Evolutionary conservation across 2,888 invertebrate genomes (phyloP), one percentile per base, ranked within the genome.

Genomic region (Candidula unifasciata): DNA sequence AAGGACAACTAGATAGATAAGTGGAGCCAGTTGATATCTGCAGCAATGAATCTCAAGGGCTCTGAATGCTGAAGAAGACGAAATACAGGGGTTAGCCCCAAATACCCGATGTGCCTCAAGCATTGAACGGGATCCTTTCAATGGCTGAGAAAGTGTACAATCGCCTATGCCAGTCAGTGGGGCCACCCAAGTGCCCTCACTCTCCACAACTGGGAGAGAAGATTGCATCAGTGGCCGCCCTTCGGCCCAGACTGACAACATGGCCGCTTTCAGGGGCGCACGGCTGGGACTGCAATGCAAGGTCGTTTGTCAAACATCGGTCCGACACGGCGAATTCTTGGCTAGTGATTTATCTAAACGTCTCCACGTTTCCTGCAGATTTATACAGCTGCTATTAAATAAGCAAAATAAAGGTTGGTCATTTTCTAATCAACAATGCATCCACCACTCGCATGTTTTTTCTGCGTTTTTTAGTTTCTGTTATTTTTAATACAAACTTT

Each of bases 211-310:
- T 44, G 13, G 44, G 44, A 44, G 44, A 44, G 8, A 44, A 44
- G 44, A 44, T 44, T 44, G 44, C 44, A 44, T 10, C 44, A 44
- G 44, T 44, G 13, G 13, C 81, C 60, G 81, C 64, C 35, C 27
- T 82, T 82, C 76, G 73, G 35, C 44, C 2, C 44, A 21, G 8
- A 44, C 33, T 10, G 35, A 16, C 80, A 83, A 85, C 79, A 88
- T 88, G 88, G 87, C 88, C 57, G 87, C 88, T 3, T 64, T 87
- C 78, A 84, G 87, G 33, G 80, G 87, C 81, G 76, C 87, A 84
- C 85, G 88, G 79, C 78, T 81, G 79, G 87, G 80, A 73, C 82
- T 85, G 10, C 64, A 82, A 18, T 80, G 86, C 86, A 86, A 86
- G 86, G 86, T 86, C 86, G 86, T 86, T 77, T 60, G 85, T 60